Evolutionary conservation across 2,797 vertebrate species (phyloP).

Genomic region (Sebastes cheni): DNA sequence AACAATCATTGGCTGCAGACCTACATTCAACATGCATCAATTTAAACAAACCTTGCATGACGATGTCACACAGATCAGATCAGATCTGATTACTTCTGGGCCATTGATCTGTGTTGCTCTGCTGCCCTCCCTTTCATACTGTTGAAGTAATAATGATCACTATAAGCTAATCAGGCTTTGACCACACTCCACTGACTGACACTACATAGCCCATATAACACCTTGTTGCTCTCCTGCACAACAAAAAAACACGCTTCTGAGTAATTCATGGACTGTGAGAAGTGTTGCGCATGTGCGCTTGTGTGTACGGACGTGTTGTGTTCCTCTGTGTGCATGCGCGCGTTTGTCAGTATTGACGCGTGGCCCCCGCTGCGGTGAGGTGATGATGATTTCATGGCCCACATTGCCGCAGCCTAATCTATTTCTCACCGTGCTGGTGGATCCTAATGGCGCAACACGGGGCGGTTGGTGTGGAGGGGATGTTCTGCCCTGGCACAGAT

Average conservation of each 20-base stretch:
- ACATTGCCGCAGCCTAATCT: conserved; percentile 59
- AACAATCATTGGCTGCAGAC: background rate
- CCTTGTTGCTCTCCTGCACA: background rate
- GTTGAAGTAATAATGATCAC: conserved; percentile 17
- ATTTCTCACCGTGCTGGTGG: conserved; percentile 58
- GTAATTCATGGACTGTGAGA: conserved; percentile 1
- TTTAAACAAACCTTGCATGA: background rate
- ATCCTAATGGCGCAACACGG: conserved; percentile 58
- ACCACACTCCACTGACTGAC: conserved; percentile 20
- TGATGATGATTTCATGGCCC: conserved; percentile 61
- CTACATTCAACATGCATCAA: background rate
- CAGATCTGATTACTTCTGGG: conserved; percentile 14
- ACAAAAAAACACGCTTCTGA: background rate
- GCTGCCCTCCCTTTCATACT: background rate
- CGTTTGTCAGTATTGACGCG: conserved; percentile 35
- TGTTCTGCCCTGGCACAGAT: conserved; percentile 53
- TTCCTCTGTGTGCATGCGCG: conserved; percentile 8
- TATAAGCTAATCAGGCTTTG: conserved; percentile 42
- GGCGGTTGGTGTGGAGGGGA: conserved; percentile 28
- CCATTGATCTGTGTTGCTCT: background rate
- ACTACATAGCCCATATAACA: background rate
- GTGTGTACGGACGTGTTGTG: background rate
- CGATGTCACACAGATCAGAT: background rate
- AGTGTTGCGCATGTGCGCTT: background rate
- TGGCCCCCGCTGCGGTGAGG: conserved; percentile 9